phyloP scores from a whole-genome alignment of 2,888 invertebrate species.

The Yponomeuta malinellus region DNA sequence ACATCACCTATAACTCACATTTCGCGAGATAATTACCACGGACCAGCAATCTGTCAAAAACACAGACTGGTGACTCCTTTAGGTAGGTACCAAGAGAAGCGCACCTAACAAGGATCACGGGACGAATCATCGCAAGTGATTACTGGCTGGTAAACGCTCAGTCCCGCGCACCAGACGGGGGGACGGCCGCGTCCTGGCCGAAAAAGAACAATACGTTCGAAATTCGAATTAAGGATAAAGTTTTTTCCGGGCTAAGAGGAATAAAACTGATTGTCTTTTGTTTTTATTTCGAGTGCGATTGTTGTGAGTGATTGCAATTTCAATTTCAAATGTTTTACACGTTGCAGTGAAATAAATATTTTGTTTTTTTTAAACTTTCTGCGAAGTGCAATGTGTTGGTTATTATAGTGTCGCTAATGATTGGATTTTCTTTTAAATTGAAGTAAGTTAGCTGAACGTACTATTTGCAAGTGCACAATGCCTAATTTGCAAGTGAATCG shows the following conservation, averaged over 20 bases:
- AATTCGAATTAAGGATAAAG: constrained; percentile 13
- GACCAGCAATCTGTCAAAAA: no score
- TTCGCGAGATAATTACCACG: no score
- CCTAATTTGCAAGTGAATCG: no score
- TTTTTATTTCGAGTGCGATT: neutral
- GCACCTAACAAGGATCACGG: no score
- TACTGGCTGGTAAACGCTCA: constrained; percentile 62
- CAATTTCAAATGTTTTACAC: neutral
- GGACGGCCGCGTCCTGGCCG: constrained; percentile 39
- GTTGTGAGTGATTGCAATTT: neutral
- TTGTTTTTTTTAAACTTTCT: neutral
- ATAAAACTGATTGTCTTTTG: neutral
- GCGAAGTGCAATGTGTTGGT: neutral
- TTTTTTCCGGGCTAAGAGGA: neutral
- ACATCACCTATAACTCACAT: no score
- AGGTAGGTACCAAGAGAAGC: no score
- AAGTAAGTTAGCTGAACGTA: neutral
- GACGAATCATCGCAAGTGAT: constrained; percentile 34
- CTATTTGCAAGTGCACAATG: no score
- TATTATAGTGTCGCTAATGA: neutral
- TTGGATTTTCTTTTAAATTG: neutral
- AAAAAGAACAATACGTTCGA: constrained; percentile 22
- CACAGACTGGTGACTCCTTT: no score
- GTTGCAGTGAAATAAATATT: neutral
- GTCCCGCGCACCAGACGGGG: constrained; percentile 52